Evolutionary conservation across 1,140 invertebrate species (phyloP).

Genomic region (Muscidifurax raptorellus): DNA sequence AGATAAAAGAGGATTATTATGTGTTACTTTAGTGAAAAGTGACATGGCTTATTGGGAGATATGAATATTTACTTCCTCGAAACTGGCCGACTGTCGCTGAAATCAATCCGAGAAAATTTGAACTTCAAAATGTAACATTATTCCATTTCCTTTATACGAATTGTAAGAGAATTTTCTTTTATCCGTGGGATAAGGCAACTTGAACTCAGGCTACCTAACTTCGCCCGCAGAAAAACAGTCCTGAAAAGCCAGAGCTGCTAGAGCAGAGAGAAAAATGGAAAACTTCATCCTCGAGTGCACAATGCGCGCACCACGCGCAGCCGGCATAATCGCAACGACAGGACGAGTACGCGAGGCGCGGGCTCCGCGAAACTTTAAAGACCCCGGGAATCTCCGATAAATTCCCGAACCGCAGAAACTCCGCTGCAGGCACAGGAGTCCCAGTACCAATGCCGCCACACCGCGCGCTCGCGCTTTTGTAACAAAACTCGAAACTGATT

Average conservation of each 20-base stretch:
- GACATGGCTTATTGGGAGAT: no score
- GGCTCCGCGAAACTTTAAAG: constrained; percentile 28
- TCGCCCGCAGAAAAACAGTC: not conserved
- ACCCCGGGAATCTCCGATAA: constrained; percentile 25
- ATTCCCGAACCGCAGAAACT: constrained; percentile 21
- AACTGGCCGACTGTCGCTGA: no score
- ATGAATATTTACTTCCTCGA: no score
- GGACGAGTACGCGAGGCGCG: not conserved
- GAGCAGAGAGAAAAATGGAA: not conserved
- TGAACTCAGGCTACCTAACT: no score
- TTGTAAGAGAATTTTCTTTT: no score
- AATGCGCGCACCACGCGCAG: not conserved
- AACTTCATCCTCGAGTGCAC: not conserved
- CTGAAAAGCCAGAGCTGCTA: not conserved
- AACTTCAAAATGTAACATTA: no score
- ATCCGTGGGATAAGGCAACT: no score
- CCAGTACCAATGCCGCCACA: not conserved
- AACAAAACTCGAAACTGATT: constrained; percentile 46
- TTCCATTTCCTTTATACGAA: no score
- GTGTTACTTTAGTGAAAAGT: no score
- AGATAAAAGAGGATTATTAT: no score
- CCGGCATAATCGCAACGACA: not conserved
- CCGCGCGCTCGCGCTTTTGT: constrained; percentile 4
- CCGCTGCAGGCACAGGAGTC: not conserved
- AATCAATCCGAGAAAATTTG: no score